Evolutionary conservation across 2,797 vertebrate species (phyloP), one percentile per base, ranked within the genome.

Genomic region (Fringilla coelebs): DNA sequence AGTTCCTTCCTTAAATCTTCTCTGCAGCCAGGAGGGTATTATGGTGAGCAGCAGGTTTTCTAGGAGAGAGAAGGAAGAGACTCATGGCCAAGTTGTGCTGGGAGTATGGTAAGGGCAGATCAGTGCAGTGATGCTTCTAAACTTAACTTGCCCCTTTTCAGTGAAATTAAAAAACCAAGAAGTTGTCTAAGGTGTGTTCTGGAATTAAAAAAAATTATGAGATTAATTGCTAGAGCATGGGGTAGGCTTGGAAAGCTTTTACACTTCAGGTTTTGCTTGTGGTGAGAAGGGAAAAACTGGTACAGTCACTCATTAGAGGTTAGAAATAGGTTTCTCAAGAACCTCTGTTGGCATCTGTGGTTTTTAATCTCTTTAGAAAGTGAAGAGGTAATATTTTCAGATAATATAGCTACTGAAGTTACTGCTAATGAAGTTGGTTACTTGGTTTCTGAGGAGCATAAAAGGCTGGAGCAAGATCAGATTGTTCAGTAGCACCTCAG

Each of bases 341-440:
- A 45, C 41, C 36, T 78, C 31, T 80, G 18, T 54, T 91, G 89
- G 79, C 49, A 45, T 92, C 31, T 84, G 79, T 94, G 93, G 76
- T 72, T 94, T 96, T 83, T 80, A 88, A 74, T 83, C 73, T 89
- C 49, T 79, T 62, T 54, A 54, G 18, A 78, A 90, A 78, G 51
- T 31, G 32, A 75, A 81, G 75, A 68, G 34, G 58, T 89, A 78
- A 13, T 88, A 36, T 65, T 88, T 94, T 91, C 70, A 71, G 58
- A 55, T 91, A 58, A 52, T 51, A 60, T 6, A 63, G 51, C 54
- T 85, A 4, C 65, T 85, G 40, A 78, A 85, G 63, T 66, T 81
- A 46, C n/a, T 13, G 18, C 51, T 89, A 85, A 77, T 85, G 71
- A 63, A 70, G 41, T 45, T 87, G 66, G 26, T 91, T 88, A 46